These are phyloP conservation scores for Eucidaris tribuloides DNA, from an alignment of 35 echinoderm and acorn worm genomes.

Conservation along the genomic window DNA sequence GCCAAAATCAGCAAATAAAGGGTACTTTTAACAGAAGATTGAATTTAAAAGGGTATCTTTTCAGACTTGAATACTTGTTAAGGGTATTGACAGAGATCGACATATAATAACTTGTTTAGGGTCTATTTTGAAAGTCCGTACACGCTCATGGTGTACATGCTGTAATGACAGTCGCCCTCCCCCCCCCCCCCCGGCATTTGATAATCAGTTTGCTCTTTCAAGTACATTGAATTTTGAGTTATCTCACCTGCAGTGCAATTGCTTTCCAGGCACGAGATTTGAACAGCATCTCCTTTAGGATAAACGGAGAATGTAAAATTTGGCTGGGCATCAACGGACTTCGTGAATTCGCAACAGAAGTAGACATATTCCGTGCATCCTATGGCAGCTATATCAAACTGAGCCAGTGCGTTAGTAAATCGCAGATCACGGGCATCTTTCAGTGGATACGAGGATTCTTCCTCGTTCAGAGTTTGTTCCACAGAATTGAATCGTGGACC, in stretches of 20 bases:
- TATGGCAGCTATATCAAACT: slow-evolving; percentile 68
- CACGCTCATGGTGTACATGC: too few relatives aligned
- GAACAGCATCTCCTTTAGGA: slow-evolving; percentile 33
- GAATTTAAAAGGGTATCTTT: too few relatives aligned
- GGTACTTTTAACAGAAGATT: too few relatives aligned
- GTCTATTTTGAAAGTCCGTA: too few relatives aligned
- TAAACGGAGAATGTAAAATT: slow-evolving; percentile 46
- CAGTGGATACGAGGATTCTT: slow-evolving; percentile 28
- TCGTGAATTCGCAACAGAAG: slow-evolving; percentile 71
- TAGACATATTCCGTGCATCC: slow-evolving; percentile 75
- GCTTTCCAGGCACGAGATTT: slow-evolving; percentile 47
- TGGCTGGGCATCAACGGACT: slow-evolving; percentile 49
- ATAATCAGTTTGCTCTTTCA: too few relatives aligned
- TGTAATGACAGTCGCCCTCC: too few relatives aligned
- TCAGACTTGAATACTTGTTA: too few relatives aligned
- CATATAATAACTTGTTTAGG: too few relatives aligned
- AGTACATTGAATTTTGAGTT: too few relatives aligned
- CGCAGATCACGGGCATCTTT: background rate
- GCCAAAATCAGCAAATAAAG: too few relatives aligned
- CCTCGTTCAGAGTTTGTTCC: slow-evolving; percentile 50
- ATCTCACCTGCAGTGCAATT: slow-evolving; percentile 61
- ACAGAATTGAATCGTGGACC: slow-evolving; percentile 78
- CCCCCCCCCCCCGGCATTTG: too few relatives aligned
- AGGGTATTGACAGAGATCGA: too few relatives aligned
- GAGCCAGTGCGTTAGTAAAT: slow-evolving; percentile 37